Evolutionary conservation across 53 echinoderm and acorn worm genomes (phyloP), one percentile per base, ranked within the genome.

Genomic region (Henricia sp.): DNA sequence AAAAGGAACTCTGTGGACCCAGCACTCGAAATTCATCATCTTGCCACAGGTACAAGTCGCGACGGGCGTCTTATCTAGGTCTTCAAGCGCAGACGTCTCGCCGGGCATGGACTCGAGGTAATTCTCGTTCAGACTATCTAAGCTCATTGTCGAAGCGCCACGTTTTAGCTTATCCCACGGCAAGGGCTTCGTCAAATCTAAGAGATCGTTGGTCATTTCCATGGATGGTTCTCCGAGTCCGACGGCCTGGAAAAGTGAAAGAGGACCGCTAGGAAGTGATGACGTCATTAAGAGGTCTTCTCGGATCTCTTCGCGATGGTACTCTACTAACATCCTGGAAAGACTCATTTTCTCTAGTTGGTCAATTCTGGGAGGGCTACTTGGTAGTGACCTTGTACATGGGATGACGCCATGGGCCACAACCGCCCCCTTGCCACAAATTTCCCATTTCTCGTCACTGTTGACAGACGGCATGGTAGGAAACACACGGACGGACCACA

Each of bases 101-200:
- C 82, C 82, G 1, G 70, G 48, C 30, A 83, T 58, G 21, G 74
- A 71, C 50, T 90, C 89, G 34, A 90, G 68, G 65, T 92, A 83
- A 82, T 99, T 95, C 59, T 99, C 94, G 80, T 99, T 99, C 14
- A 99, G 84, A 52, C 99, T 99, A 58, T 99, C 99, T 43, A 99
- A 54, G 83, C 99, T 95, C 80, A 99, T 95, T 6, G 92, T 90
- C 56, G 91, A 99, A 65, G 88, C 82, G 26, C 91, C 91, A 5
- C 88, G 83, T 34, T 84, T 77, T 26, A 90, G 80, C 37, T 51
- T 14, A 25, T 90, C 85, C 75, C 85, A 74, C 0, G 74, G 63
- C 40, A 90, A 43, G 36, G 90, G 90, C 72, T 90, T 90, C 37
- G 86, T 68, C 70, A 90, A 63, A 33, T 90, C 90, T 48, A 90